Evolutionary conservation across 2,113 vertebrate genomes (phyloP).

Genomic region (Bombycilla garrulus): DNA sequence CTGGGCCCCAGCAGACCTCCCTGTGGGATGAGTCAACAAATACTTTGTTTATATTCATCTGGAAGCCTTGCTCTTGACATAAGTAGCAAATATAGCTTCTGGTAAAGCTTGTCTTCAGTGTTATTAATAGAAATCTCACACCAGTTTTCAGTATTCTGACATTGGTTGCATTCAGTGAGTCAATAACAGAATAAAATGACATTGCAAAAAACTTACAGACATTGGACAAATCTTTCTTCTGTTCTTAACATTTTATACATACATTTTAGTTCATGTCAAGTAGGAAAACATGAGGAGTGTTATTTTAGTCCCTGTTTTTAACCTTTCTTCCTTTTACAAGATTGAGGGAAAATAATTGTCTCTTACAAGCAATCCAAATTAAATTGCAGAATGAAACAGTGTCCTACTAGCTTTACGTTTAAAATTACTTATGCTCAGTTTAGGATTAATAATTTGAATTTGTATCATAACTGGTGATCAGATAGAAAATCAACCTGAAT

Average conservation of each 20-base stretch:
- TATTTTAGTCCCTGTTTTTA: background rate
- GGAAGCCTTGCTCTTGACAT: background rate
- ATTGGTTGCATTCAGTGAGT: background rate
- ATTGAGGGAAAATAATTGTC: background rate
- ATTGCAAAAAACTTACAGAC: background rate
- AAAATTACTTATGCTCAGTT: background rate
- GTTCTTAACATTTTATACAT: too few species aligned
- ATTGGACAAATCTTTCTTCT: background rate
- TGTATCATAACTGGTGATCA: background rate
- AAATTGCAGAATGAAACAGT: background rate
- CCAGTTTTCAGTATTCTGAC: background rate
- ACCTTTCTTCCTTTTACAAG: background rate
- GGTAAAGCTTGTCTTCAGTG: background rate
- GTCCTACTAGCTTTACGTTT: background rate
- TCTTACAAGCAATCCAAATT: background rate
- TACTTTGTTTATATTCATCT: background rate
- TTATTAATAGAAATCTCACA: background rate
- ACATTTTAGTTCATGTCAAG: background rate
- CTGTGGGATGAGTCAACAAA: background rate
- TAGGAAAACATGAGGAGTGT: background rate
- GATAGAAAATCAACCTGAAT: background rate
- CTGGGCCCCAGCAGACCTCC: too few species aligned
- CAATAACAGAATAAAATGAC: background rate
- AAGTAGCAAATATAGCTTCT: background rate
- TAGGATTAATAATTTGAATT: background rate